phyloP scores from a whole-genome alignment of 2,888 invertebrate genomes.

The Stictocephala bisonia region DNA sequence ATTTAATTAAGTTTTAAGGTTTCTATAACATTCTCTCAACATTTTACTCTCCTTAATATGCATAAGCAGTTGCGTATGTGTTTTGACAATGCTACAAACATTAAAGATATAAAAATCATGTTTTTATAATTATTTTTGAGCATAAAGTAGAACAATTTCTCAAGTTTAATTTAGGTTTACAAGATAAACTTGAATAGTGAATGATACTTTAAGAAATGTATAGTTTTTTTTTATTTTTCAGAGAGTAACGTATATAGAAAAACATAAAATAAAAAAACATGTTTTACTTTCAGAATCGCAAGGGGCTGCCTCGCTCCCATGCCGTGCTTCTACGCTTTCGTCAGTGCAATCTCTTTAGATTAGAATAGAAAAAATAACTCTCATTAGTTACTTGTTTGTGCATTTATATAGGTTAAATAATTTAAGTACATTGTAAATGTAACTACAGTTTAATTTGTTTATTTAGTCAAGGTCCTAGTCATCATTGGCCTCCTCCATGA shows the following conservation, averaged over 20 bases:
- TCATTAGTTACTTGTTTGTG: neutral
- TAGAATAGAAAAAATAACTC: neutral
- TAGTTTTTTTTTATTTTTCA: neutral
- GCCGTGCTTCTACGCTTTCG: slow-evolving; percentile 23
- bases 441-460: too few species aligned
- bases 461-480: too few species aligned
- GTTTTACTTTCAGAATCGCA: slow-evolving; percentile 9
- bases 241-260: neutral
- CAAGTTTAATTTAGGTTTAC: neutral
- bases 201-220: neutral
- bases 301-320: slow-evolving; percentile 25
- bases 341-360: slow-evolving; percentile 35
- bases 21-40: too few species aligned
- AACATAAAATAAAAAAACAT: slow-evolving; percentile 3
- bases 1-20: too few species aligned
- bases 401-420: neutral
- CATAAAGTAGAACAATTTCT: neutral
- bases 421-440: too few species aligned
- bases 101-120: too few species aligned
- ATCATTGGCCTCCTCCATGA: slow-evolving; percentile 5
- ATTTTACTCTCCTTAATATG: too few species aligned
- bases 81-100: too few species aligned
- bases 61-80: too few species aligned
- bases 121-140: too few species aligned
- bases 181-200: neutral